A percentile compares a stretch with the other conserved stretches of the same genome.
These are phyloP conservation scores for Greenwoodochromis staneri DNA, from an alignment of 2,113 vertebrate species.

Conservation along the genomic window DNA sequence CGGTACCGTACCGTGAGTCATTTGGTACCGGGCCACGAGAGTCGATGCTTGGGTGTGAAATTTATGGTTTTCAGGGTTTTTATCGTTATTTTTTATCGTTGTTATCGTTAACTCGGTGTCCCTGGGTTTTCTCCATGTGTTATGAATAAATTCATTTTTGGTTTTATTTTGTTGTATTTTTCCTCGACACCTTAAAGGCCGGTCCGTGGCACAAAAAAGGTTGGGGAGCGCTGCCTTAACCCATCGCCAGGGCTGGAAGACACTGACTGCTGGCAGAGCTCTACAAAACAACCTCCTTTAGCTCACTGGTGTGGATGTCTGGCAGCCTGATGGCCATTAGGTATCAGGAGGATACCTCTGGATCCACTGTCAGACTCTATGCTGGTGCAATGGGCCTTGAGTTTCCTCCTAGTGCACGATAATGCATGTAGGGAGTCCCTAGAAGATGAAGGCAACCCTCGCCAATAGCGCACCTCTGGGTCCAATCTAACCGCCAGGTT, in stretches of 20 bases:
- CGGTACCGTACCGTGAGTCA: fast-evolving
- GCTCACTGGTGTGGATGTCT: background rate
- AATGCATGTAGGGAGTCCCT: background rate
- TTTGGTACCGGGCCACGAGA: fast-evolving
- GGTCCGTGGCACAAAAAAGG: background rate
- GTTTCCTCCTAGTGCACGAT: background rate
- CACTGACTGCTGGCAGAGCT: background rate
- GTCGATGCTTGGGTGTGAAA: background rate
- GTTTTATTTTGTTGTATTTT: background rate
- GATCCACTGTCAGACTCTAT: background rate
- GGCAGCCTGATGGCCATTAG: fast-evolving
- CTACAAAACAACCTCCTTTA: background rate
- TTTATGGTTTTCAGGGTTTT: background rate
- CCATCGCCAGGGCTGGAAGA: background rate
- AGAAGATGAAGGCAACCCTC: background rate
- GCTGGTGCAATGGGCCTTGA: background rate
- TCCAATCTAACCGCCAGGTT: background rate
- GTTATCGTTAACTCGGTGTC: background rate
- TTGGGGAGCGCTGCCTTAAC: background rate
- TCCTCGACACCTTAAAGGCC: background rate
- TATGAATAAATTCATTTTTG: background rate
- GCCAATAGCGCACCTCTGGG: background rate
- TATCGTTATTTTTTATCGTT: background rate
- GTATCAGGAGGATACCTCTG: background rate
- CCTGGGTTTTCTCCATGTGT: fast-evolving